Evolutionary conservation across 2,888 invertebrate genomes (phyloP).

Genomic region (Epirrhoe tristata): DNA sequence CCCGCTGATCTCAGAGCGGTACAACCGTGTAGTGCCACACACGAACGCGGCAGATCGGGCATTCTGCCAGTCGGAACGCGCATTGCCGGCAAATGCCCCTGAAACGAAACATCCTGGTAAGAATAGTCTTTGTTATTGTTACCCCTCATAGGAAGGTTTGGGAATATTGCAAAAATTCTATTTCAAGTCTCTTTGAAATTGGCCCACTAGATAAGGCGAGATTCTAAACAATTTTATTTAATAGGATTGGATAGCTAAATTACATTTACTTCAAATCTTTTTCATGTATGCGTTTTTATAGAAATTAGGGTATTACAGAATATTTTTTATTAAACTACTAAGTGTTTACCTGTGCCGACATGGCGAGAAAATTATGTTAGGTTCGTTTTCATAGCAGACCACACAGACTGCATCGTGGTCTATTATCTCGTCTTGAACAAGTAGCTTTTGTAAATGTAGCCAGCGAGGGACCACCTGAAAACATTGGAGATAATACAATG

Average conservation of each 20-base stretch:
- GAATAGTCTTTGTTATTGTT: too few species aligned
- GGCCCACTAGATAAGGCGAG: too few species aligned
- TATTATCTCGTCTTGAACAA: constrained; percentile 88
- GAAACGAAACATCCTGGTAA: constrained; percentile 64
- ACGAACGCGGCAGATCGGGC: constrained; percentile 92
- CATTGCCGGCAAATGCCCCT: constrained; percentile 93
- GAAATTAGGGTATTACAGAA: too few species aligned
- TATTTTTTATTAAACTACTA: too few species aligned
- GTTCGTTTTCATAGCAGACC: constrained; percentile 93
- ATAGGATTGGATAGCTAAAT: too few species aligned
- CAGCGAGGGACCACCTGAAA: constrained; percentile 90
- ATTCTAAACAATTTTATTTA: too few species aligned
- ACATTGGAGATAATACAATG: neutral
- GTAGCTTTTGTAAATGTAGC: neutral
- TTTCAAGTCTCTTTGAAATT: too few species aligned
- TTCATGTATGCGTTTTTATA: too few species aligned
- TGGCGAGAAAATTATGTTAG: constrained; percentile 90
- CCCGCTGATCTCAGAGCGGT: constrained; percentile 20
- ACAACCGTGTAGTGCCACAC: constrained; percentile 9
- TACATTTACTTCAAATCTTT: too few species aligned
- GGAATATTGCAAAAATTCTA: too few species aligned
- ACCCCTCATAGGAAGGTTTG: too few species aligned
- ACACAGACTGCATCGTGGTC: constrained; percentile 89
- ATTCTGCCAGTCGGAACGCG: constrained; percentile 91
- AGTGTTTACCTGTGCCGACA: constrained; percentile 92